Evolutionary conservation across 2,888 invertebrate genomes (phyloP).

Genomic region (Tholera decimalis): DNA sequence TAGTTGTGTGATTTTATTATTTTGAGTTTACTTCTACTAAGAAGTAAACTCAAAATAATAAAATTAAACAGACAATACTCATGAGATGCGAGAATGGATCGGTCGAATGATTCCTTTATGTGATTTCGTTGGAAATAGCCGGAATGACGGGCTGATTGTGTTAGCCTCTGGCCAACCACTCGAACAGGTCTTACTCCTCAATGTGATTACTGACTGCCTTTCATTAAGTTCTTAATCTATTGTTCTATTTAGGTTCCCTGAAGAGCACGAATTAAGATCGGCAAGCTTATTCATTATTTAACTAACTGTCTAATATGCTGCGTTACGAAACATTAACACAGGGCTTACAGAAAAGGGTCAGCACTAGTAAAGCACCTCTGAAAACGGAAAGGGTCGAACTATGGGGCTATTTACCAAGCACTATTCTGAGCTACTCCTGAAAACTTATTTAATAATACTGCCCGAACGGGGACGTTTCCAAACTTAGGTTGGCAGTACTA

Average conservation of each 20-base stretch:
- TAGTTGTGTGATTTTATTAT: background rate
- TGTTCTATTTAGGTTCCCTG: constrained; percentile 49
- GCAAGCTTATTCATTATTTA: constrained; percentile 10
- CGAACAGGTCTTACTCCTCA: constrained; percentile 67
- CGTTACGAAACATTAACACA: background rate
- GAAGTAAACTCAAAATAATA: constrained; percentile 56
- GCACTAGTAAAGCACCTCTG: background rate
- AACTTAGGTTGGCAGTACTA: constrained; percentile 29
- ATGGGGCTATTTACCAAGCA: constrained; percentile 22
- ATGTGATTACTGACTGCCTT: constrained; percentile 70
- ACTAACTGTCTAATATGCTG: background rate
- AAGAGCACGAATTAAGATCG: constrained; percentile 11
- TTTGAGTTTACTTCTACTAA: too few species aligned
- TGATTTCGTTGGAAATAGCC: constrained; percentile 79
- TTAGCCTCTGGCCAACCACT: constrained; percentile 74
- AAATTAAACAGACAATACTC: constrained; percentile 74
- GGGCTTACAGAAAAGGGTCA: background rate
- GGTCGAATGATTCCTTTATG: constrained; percentile 74
- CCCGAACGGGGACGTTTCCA: background rate
- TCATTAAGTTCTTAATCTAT: constrained; percentile 66
- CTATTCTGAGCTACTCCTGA: constrained; percentile 9
- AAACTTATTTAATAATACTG: constrained; percentile 46
- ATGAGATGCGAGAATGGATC: constrained; percentile 67
- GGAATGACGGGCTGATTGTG: constrained; percentile 78
- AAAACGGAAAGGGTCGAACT: constrained; percentile 19